Evolutionary conservation across 2,888 invertebrate species (phyloP).

Genomic region (Ichneumon xanthorius): DNA sequence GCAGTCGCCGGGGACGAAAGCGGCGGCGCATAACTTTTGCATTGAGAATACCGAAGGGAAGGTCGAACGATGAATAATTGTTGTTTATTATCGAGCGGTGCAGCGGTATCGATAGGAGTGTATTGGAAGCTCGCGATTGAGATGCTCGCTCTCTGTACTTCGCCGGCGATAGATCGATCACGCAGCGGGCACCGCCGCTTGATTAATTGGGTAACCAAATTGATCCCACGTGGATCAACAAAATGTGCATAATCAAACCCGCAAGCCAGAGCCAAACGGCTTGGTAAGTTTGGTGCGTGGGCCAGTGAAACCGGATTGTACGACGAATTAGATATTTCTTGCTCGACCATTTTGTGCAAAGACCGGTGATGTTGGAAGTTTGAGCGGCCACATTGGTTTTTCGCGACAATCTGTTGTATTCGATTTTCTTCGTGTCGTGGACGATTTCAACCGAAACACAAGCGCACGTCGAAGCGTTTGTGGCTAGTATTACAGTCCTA

Average conservation of each 20-base stretch:
- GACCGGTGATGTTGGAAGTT: no score
- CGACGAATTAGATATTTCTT: not conserved
- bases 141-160: slow-evolving; percentile 43
- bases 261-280: slow-evolving; percentile 4
- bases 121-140: slow-evolving; percentile 2
- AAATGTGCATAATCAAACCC: slow-evolving; percentile 74
- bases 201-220: slow-evolving; percentile 75
- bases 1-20: not conserved
- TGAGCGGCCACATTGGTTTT: no score
- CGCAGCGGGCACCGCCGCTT: slow-evolving; percentile 72
- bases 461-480: no score
- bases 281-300: no score
- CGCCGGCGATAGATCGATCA: slow-evolving; percentile 74
- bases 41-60: not conserved
- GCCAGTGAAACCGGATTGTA: slow-evolving; percentile 2
- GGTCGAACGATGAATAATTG: not conserved
- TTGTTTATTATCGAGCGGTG: slow-evolving; percentile 9
- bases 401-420: no score
- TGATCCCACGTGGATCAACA: slow-evolving; percentile 72
- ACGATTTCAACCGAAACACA: no score
- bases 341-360: no score
- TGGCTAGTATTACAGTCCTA: no score
- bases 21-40: not conserved
- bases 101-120: slow-evolving; percentile 8
- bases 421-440: no score